Evolutionary conservation across 2,888 invertebrate genomes (phyloP).

Genomic region (Drosophila dives): DNA sequence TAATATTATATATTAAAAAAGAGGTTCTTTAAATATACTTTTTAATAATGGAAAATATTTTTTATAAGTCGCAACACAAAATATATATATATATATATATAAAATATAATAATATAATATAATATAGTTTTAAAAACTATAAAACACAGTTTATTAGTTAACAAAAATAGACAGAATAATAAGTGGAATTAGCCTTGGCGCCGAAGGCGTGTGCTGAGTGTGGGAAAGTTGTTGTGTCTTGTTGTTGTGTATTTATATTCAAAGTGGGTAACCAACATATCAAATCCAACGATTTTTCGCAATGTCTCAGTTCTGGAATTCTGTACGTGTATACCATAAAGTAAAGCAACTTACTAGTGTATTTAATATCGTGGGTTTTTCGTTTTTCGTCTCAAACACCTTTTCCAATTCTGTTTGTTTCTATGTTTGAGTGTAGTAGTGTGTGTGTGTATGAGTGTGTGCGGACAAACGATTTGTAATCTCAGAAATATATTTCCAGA

Average conservation of each 20-base stretch:
- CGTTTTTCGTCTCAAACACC: conserved; percentile 9
- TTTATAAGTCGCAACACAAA: no score
- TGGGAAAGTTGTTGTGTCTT: not conserved
- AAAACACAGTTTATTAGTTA: no score
- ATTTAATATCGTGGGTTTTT: conserved; percentile 9
- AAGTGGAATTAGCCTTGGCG: not conserved
- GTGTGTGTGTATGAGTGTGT: conserved; percentile 5
- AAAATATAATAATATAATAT: no score
- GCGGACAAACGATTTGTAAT: conserved; percentile 52
- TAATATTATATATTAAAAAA: no score
- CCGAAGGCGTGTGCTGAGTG: not conserved
- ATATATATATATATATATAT: no score
- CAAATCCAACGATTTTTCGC: not conserved
- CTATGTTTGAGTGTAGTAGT: not conserved
- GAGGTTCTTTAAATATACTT: no score
- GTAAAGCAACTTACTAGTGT: not conserved
- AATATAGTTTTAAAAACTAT: no score
- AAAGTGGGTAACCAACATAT: not conserved
- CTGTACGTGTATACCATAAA: conserved; percentile 13
- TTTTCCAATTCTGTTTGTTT: conserved; percentile 19
- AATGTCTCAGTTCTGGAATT: not conserved
- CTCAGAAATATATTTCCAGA: conserved; percentile 36
- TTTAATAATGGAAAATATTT: no score
- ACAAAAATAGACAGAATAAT: not conserved
- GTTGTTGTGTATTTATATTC: not conserved